Conservation (phyloP, 2,888 invertebrate genomes). For the Tuberolachnus salignus region DNA sequence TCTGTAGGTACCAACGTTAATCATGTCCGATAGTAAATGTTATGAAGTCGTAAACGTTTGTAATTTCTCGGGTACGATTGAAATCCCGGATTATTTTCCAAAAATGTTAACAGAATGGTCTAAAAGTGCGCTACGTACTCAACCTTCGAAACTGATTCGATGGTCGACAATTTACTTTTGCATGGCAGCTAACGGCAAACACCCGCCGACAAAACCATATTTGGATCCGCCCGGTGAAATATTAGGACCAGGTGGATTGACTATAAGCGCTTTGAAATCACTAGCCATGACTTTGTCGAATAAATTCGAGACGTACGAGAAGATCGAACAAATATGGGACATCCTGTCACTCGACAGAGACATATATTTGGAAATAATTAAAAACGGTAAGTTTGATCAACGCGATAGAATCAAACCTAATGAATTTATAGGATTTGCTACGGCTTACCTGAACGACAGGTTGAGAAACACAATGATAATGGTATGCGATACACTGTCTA, state of each 20-base stretch:
- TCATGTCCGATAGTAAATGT: neutral
- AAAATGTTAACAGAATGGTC: conserved; percentile 32
- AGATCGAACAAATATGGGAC: conserved; percentile 30
- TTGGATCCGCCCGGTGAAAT: neutral
- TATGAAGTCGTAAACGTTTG: neutral
- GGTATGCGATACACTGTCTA: conserved; percentile 10
- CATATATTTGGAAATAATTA: neutral
- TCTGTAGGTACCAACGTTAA: too few relatives aligned
- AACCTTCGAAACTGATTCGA: neutral
- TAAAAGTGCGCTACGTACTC: conserved; percentile 23
- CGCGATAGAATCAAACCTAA: neutral
- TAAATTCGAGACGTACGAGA: neutral
- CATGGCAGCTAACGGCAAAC: conserved; percentile 69
- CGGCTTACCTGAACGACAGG: neutral
- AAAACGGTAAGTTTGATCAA: conserved; percentile 8
- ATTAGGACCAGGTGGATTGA: conserved; percentile 6
- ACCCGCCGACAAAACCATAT: conserved; percentile 75
- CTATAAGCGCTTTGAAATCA: conserved; percentile 1
- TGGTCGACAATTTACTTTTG: conserved; percentile 35
- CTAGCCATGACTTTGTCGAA: conserved; percentile 7
- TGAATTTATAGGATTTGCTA: conserved; percentile 32
- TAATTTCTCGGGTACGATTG: neutral
- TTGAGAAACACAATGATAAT: conserved; percentile 25
- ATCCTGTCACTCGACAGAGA: conserved; percentile 20
- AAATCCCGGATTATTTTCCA: neutral